phyloP scores from a whole-genome alignment of 1,140 invertebrate genomes.

The Trichonephila clavipes region DNA sequence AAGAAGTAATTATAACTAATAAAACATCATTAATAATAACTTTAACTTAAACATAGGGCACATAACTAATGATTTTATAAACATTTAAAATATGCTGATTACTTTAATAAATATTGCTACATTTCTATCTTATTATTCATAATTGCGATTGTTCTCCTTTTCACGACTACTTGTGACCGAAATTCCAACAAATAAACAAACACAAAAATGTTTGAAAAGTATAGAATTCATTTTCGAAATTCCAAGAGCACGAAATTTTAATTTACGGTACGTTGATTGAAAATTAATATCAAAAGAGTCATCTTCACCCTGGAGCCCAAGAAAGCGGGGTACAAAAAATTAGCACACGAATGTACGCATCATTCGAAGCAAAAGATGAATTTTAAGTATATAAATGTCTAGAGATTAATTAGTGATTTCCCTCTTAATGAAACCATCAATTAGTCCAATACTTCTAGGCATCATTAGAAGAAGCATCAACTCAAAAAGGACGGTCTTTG shows the following conservation, averaged over 20 bases:
- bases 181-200: too few species aligned
- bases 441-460: slow-evolving; percentile 63
- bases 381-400: slow-evolving; percentile 66
- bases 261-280: slow-evolving; percentile 32
- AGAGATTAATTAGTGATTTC: slow-evolving; percentile 75
- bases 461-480: slow-evolving; percentile 51
- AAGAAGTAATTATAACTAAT: too few species aligned
- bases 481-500: slow-evolving; percentile 59
- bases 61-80: too few species aligned
- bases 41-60: too few species aligned
- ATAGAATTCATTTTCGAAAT: neutral
- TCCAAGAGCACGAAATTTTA: neutral
- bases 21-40: too few species aligned
- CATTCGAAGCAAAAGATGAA: slow-evolving; percentile 20
- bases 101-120: too few species aligned
- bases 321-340: slow-evolving; percentile 9
- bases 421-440: slow-evolving; percentile 67
- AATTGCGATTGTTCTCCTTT: too few species aligned
- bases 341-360: neutral
- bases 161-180: too few species aligned
- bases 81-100: too few species aligned
- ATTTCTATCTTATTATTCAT: too few species aligned
- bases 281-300: slow-evolving; percentile 37
- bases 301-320: neutral
- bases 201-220: too few species aligned